Conservation (phyloP, 2,888 invertebrate genomes). For the Fissipunctia ypsillon region DNA sequence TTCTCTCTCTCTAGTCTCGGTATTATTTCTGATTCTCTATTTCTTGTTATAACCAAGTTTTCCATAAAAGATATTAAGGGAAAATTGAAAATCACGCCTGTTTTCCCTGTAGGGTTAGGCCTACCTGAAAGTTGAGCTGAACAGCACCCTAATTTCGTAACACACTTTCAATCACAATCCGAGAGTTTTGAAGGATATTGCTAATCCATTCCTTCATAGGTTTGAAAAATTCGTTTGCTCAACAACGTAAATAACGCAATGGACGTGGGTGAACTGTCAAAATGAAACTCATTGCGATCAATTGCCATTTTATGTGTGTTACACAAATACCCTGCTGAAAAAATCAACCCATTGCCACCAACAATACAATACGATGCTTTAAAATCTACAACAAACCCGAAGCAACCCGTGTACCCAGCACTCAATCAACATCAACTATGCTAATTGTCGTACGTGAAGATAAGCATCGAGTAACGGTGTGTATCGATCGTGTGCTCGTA, state of each 20-base stretch:
- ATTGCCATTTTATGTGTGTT: no score
- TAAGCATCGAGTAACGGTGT: conserved; percentile 68
- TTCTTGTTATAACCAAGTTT: background rate
- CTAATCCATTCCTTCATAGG: no score
- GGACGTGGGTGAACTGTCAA: no score
- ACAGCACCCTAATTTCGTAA: no score
- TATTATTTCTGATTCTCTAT: background rate
- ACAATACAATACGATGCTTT: no score
- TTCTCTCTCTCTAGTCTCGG: background rate
- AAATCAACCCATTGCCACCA: background rate
- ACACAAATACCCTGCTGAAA: no score
- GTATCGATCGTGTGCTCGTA: conserved; percentile 65
- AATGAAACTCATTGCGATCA: no score
- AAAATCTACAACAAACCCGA: background rate
- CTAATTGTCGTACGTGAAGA: conserved; percentile 64
- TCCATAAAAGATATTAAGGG: background rate
- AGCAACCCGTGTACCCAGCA: conserved; percentile 38
- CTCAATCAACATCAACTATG: conserved; percentile 63
- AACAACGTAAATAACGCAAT: no score
- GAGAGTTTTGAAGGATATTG: no score
- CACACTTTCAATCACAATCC: no score
- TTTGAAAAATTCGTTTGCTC: no score
- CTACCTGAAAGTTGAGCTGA: background rate
- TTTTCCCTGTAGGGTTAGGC: background rate
- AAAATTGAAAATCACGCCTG: background rate